Percentiles rank a stretch among this genome's conserved stretches.
Conservation (phyloP, 2,888 invertebrate species). For the Rhagonycha fulva region DNA sequence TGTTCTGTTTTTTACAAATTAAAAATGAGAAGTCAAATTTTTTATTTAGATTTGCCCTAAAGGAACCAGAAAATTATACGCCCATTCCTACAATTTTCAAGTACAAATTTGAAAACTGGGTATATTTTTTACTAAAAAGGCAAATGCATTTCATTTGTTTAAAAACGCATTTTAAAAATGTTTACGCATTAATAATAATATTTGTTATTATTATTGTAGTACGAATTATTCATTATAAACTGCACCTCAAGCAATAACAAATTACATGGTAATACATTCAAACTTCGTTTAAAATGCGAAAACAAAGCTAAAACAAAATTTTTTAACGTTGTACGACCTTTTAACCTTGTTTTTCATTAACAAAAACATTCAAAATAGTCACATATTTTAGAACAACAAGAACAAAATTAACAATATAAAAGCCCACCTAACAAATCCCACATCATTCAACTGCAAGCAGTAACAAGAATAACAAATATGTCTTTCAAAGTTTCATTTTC, state of each 20-base stretch:
- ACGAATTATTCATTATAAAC: not conserved
- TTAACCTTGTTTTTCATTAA: not conserved
- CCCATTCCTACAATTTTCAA: no score
- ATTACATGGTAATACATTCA: not conserved
- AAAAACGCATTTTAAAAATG: not conserved
- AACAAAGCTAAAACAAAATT: not conserved
- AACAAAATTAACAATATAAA: not conserved
- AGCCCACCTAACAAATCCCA: not conserved
- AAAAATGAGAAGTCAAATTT: no score
- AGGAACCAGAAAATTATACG: no score
- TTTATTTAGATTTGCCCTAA: no score
- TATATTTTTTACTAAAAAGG: not conserved
- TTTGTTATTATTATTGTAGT: not conserved
- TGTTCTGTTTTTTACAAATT: no score
- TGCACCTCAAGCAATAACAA: not conserved
- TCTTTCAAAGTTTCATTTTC: not conserved
- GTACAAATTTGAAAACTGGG: no score
- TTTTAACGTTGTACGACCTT: not conserved
- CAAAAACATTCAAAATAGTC: not conserved
- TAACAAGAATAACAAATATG: not conserved
- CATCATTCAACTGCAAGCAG: not conserved
- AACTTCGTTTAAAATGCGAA: not conserved
- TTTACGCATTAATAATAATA: not conserved
- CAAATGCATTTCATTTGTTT: not conserved
- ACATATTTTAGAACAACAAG: not conserved